Conservation (phyloP, 2,797 vertebrate genomes). For the Semaprochilodus insignis region DNA sequence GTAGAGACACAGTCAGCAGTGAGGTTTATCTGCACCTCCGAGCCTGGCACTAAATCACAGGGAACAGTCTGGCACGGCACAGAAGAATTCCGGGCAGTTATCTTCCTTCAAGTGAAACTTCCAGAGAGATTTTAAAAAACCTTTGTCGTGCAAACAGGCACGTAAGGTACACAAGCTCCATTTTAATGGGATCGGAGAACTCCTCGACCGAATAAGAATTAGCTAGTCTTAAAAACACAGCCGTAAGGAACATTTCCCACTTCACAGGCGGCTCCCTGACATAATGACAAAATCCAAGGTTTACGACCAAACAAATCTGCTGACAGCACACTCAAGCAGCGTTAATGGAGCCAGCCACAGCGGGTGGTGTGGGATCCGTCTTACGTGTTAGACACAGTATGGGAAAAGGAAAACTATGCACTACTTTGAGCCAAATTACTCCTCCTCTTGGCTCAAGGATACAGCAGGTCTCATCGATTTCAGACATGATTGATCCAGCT, state of each 20-base stretch:
- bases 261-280: background rate
- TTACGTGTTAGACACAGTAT: background rate
- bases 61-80: background rate
- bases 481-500: constrained; percentile 6
- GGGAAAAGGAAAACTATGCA: background rate
- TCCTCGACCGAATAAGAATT: background rate
- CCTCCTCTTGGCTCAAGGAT: background rate
- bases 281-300: background rate
- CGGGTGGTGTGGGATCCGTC: background rate
- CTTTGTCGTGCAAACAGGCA: background rate
- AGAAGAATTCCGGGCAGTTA: background rate
- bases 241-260: background rate
- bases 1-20: background rate
- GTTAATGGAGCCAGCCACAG: background rate
- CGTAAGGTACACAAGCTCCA: background rate
- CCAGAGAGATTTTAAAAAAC: background rate
- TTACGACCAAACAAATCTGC: background rate
- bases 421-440: background rate
- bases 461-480: constrained; percentile 4
- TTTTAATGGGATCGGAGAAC: background rate
- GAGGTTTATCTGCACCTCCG: background rate
- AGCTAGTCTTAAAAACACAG: background rate
- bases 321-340: background rate
- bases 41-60: constrained; percentile 19
- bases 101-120: constrained; percentile 5